Evolutionary conservation across 2,113 vertebrate species (phyloP), one percentile per base, ranked within the genome.

Genomic region (Ophthalmolycus amberensis): DNA sequence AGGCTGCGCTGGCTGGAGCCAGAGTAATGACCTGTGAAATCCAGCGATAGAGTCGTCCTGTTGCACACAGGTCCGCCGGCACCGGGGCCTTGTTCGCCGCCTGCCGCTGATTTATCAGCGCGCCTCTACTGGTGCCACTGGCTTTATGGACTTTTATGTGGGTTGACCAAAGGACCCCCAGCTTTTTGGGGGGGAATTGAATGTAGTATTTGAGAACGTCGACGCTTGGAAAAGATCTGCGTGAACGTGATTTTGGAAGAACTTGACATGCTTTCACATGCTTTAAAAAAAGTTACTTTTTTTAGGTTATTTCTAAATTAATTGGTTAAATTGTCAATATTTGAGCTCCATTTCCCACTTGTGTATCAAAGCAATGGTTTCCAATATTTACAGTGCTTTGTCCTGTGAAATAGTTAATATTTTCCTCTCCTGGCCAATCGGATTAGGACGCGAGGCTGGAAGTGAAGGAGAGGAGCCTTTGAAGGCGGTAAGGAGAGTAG

Each of bases 1-100:
- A 92, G 88, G 86, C 90, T 75, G 90, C 85, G 54, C 48, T 82
- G 86, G 90, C 90, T 91, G 94, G 94, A 94, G 93, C 93, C 93
- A 89, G 84, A 92, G 90, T 93, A 95, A 94, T 93, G 91, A 92
- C 91, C 93, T 94, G 90, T 95, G 93, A 92, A 94, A 94, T 93
- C 82, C 92, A 90, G 59, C 80, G 59, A 89, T 83, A 83, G 90
- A 92, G 84, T 84, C 72, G 90, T 93, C 90, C 89, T 86, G 83
- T 84, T 79, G 89, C 89, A 91, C 85, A 75, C 89, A 85, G 86
- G 85, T 89, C 89, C 68, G 82, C 81, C 88, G 88, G 92, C 92
- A 86, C 88, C 88, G 83, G 83, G 84, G 83, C 87, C 88, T 79
- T 40, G 87, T 78, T 86, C 71, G 60, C 18, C 32, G 83, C 84